Evolutionary conservation across 2,113 vertebrate genomes (phyloP).

Genomic region (Leucopternis melanops): DNA sequence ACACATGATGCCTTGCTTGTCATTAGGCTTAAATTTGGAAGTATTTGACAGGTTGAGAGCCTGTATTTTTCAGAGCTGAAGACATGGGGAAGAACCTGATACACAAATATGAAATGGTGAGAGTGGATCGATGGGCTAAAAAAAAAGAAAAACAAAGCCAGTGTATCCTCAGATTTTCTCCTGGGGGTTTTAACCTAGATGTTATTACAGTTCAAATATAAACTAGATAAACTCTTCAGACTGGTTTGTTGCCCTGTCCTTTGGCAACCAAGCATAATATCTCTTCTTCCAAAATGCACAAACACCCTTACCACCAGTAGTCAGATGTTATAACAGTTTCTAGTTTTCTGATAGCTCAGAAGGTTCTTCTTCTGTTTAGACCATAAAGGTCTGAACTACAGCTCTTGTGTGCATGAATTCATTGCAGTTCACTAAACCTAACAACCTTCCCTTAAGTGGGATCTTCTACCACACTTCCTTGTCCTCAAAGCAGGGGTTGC

Average conservation of each 20-base stretch:
- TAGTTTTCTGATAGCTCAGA: background rate
- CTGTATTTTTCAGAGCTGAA: background rate
- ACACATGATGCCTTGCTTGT: background rate
- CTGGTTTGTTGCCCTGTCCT: background rate
- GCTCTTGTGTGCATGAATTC: background rate
- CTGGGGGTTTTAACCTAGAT: background rate
- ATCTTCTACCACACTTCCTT: background rate
- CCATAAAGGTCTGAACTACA: background rate
- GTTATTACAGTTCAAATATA: background rate
- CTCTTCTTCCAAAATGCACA: background rate
- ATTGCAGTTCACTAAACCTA: background rate
- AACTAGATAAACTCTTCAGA: background rate
- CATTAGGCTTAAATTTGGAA: background rate
- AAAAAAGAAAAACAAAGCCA: background rate
- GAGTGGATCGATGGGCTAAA: background rate
- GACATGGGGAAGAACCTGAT: background rate
- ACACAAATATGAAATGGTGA: background rate
- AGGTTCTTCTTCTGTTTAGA: background rate
- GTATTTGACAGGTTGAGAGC: background rate
- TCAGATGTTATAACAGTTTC: background rate
- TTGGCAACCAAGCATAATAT: background rate
- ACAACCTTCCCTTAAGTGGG: background rate
- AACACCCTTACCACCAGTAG: background rate
- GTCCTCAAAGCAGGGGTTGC: no score
- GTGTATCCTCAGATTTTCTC: background rate